A percentile compares a stretch with the other conserved stretches of the same genome.
These are phyloP conservation scores for Chaetodon auriga DNA, from an alignment of 2,113 vertebrate species.

Conservation along the genomic window DNA sequence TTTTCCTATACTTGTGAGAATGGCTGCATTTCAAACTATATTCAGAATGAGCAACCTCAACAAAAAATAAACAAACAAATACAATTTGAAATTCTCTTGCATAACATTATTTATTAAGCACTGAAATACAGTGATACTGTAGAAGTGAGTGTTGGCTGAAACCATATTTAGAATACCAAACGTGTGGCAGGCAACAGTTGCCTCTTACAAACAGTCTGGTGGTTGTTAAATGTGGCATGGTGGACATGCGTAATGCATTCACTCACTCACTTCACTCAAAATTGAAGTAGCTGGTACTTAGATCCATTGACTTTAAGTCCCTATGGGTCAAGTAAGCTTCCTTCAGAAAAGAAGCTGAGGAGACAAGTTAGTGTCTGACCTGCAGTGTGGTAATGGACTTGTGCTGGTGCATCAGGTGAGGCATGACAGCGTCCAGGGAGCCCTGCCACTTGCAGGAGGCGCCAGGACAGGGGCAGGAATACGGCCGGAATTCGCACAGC, in stretches of 20 bases:
- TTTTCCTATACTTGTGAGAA: not conserved
- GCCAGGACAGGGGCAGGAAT: slow-evolving; percentile 97
- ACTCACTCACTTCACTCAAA: no score
- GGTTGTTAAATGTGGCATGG: not conserved
- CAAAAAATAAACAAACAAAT: not conserved
- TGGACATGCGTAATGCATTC: not conserved
- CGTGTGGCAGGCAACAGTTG: not conserved
- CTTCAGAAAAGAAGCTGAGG: not conserved
- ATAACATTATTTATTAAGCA: not conserved
- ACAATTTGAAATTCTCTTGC: not conserved
- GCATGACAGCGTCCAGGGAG: slow-evolving; percentile 98
- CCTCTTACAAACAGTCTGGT: not conserved
- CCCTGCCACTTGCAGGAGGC: slow-evolving; percentile 99
- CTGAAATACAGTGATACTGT: not conserved
- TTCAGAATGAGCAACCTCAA: not conserved
- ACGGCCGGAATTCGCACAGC: slow-evolving; percentile 98
- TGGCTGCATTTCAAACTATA: not conserved
- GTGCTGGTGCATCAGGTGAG: slow-evolving; percentile 98
- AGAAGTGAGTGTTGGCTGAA: not conserved
- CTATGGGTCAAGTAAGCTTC: no score
- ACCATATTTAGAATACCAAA: not conserved
- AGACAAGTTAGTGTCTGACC: slow-evolving; percentile 45
- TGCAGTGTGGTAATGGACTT: slow-evolving; percentile 99
- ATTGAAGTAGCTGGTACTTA: not conserved
- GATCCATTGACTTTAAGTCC: not conserved